phyloP scores from a whole-genome alignment of 2,888 invertebrate genomes.

The Stenotaenia linearis region DNA sequence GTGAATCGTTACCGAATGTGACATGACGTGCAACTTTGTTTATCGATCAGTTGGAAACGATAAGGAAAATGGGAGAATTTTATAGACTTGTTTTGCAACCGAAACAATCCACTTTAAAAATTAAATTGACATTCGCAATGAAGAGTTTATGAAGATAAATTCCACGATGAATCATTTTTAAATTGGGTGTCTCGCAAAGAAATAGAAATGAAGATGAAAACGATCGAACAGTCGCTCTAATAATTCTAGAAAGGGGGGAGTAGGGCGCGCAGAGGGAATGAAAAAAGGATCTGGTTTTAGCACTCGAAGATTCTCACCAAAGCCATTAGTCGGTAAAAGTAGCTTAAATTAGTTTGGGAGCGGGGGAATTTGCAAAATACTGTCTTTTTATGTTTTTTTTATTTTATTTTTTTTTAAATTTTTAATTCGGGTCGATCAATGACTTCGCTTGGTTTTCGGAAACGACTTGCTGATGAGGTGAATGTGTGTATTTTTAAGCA shows the following conservation, averaged over 20 bases:
- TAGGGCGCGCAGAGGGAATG: neutral
- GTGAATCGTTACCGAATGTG: neutral
- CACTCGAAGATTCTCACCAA: slow-evolving; percentile 17
- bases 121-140: slow-evolving; percentile 5
- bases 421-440: slow-evolving; percentile 12
- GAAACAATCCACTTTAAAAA: slow-evolving; percentile 1
- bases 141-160: slow-evolving; percentile 24
- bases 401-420: neutral
- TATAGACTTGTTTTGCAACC: neutral
- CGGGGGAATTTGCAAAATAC: slow-evolving; percentile 1
- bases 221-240: slow-evolving; percentile 4
- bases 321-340: slow-evolving; percentile 26
- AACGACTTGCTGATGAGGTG: neutral
- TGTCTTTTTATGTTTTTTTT: neutral
- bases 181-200: slow-evolving; percentile 12
- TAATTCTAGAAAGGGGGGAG: neutral
- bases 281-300: slow-evolving; percentile 24
- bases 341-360: slow-evolving; percentile 18
- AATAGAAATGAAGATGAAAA: slow-evolving; percentile 6
- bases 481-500: neutral
- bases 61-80: slow-evolving; percentile 4
- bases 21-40: neutral
- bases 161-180: neutral
- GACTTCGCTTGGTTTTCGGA: neutral
- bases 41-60: neutral